Conservation (phyloP, 2,888 invertebrate genomes). For the Drepanosiphum platanoidis region DNA sequence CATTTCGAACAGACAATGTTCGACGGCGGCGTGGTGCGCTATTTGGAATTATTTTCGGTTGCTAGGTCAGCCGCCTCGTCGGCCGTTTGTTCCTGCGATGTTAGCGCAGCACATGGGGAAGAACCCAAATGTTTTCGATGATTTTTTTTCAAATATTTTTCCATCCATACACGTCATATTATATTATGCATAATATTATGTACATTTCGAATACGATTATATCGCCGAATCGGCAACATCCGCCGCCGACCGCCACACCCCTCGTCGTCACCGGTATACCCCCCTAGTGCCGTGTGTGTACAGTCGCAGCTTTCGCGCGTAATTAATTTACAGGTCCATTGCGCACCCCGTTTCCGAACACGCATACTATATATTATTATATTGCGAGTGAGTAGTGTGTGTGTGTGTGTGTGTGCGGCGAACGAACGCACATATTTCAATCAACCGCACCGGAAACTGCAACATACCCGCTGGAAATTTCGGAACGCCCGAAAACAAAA, state of each 20-base stretch:
- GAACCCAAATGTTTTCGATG: too few species aligned
- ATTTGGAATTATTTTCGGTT: too few species aligned
- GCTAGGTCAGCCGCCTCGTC: too few species aligned
- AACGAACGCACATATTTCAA: slow-evolving; percentile 36
- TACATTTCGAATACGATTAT: neutral
- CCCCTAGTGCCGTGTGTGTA: neutral
- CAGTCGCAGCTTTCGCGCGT: slow-evolving; percentile 33
- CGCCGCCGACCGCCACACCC: neutral
- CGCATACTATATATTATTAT: slow-evolving; percentile 10
- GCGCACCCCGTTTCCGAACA: slow-evolving; percentile 53
- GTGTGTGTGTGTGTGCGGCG: neutral
- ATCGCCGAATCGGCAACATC: slow-evolving; percentile 41
- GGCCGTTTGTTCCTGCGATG: too few species aligned
- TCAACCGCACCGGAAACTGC: slow-evolving; percentile 30
- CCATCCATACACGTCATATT: too few species aligned
- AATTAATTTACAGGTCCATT: slow-evolving; percentile 60
- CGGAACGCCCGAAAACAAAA: neutral
- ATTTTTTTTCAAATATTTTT: too few species aligned
- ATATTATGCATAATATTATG: neutral
- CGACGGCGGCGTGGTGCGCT: too few species aligned
- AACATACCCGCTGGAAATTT: neutral
- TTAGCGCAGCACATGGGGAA: too few species aligned
- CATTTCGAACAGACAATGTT: too few species aligned
- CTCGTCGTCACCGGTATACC: neutral
- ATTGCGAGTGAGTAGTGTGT: too few species aligned